These are phyloP conservation scores for Omphaloscelis lunosa DNA, from an alignment of 2,888 invertebrate species.

Conservation along the genomic window DNA sequence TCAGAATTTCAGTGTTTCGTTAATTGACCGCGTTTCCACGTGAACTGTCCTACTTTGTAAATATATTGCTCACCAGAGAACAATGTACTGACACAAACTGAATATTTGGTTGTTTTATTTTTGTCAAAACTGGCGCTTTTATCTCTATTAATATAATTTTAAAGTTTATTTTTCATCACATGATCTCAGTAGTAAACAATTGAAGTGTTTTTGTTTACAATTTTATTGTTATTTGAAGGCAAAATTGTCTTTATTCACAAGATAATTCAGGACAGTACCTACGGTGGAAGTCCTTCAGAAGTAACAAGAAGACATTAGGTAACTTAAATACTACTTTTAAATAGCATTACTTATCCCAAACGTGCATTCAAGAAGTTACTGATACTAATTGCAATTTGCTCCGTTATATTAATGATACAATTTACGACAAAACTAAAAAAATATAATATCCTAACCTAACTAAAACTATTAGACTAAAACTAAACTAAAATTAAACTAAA, in stretches of 20 bases:
- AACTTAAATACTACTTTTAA: constrained; percentile 13
- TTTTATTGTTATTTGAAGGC: no score
- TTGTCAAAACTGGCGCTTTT: neutral
- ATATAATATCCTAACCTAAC: no score
- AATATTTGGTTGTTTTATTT: constrained; percentile 29
- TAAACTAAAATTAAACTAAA: no score
- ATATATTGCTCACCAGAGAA: constrained; percentile 49
- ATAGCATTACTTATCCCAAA: constrained; percentile 9
- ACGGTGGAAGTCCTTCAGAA: neutral
- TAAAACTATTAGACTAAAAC: no score
- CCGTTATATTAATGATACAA: constrained; percentile 1
- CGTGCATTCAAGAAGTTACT: constrained; percentile 27
- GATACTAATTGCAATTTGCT: constrained; percentile 41
- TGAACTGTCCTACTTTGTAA: constrained; percentile 32
- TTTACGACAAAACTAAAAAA: no score
- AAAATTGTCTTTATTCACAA: neutral
- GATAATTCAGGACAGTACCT: neutral
- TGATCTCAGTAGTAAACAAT: no score
- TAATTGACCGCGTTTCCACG: constrained; percentile 53
- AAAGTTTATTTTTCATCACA: no score
- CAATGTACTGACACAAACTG: constrained; percentile 18
- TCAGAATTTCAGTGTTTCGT: constrained; percentile 31
- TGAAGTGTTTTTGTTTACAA: no score
- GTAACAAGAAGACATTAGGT: neutral
- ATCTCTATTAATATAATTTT: no score